Evolutionary conservation across 2,888 invertebrate species (phyloP).

Genomic region (Sipunculus nudus): DNA sequence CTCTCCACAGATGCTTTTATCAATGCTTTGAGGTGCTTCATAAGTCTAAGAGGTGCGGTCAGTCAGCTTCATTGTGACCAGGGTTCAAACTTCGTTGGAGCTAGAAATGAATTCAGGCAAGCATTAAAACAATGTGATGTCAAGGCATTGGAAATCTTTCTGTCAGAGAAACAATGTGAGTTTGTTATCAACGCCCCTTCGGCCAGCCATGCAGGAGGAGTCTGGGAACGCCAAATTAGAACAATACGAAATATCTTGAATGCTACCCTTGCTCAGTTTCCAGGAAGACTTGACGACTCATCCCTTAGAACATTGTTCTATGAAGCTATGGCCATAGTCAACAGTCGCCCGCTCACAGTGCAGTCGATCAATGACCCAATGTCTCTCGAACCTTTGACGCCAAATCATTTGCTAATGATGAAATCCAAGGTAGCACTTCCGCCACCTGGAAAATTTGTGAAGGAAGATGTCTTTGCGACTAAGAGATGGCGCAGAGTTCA

Average conservation of each 20-base stretch:
- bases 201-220: conserved; percentile 20
- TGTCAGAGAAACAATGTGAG: conserved; percentile 6
- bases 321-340: conserved; percentile 23
- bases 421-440: conserved; percentile 16
- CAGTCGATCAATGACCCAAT: conserved; percentile 8
- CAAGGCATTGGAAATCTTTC: background rate
- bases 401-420: conserved; percentile 19
- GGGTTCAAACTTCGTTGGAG: conserved; percentile 46
- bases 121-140: conserved; percentile 8
- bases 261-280: background rate
- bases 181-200: conserved; percentile 15
- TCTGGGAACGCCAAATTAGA: conserved; percentile 24
- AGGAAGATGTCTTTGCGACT: conserved; percentile 12
- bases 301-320: conserved; percentile 30
- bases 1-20: conserved; percentile 45
- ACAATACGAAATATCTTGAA: conserved; percentile 17
- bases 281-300: conserved; percentile 13
- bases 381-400: conserved; percentile 11
- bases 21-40: conserved; percentile 40
- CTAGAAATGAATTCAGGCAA: conserved; percentile 37
- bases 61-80: conserved; percentile 38
- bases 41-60: conserved; percentile 37
- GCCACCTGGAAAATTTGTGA: conserved; percentile 14
- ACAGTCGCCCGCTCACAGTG: conserved; percentile 18
- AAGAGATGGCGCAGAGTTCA: conserved; percentile 20